Evolutionary conservation across 1,140 invertebrate genomes (phyloP).

Genomic region (Apis dorsata): DNA sequence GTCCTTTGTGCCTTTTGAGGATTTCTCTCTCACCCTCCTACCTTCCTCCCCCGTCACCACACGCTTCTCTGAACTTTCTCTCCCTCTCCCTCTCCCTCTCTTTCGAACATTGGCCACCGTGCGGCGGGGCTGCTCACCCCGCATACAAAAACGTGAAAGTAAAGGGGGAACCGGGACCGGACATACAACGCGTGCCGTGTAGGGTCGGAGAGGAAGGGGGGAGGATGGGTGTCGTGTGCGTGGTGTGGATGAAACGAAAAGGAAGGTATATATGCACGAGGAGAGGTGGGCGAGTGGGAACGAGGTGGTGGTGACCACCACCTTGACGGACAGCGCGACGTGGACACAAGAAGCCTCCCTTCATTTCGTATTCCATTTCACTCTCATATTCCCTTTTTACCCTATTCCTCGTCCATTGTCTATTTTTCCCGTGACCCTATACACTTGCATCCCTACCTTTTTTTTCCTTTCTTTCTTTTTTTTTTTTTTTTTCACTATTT

Average conservation of each 20-base stretch:
- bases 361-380: constrained; percentile 79
- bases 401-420: constrained; percentile 60
- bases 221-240: neutral
- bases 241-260: constrained; percentile 61
- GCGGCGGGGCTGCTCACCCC: constrained; percentile 57
- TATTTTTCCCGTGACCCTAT: constrained; percentile 60
- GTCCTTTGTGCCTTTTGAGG: constrained; percentile 77
- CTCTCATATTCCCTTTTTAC: constrained; percentile 66
- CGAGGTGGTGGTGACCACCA: constrained; percentile 55
- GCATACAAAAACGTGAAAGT: constrained; percentile 72
- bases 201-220: constrained; percentile 25
- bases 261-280: constrained; percentile 40
- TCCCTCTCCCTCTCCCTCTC: constrained; percentile 1
- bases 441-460: neutral
- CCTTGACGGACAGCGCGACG: constrained; percentile 55
- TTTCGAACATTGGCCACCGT: constrained; percentile 31
- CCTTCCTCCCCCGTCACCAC: neutral
- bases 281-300: constrained; percentile 41
- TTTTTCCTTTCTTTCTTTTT: constrained; percentile 16
- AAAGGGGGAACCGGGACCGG: constrained; percentile 50
- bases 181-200: constrained; percentile 61
- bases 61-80: constrained; percentile 6
- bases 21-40: constrained; percentile 63
- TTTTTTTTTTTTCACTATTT: constrained; percentile 11
- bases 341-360: constrained; percentile 67